Conservation (phyloP, 1,140 invertebrate genomes). For the Hydropsyche tenuis region DNA sequence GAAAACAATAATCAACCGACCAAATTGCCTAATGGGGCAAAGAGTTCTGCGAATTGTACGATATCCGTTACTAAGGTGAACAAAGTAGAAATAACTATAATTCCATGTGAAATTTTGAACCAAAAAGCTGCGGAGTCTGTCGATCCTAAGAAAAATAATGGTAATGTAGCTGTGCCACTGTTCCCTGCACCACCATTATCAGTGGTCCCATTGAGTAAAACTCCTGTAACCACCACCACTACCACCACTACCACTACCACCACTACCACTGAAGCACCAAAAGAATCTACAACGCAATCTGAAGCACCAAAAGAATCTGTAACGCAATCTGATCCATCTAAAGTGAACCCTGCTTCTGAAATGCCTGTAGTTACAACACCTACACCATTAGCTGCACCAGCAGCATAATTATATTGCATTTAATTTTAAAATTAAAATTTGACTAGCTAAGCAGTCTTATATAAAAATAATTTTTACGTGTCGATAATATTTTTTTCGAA, state of each 20-base stretch:
- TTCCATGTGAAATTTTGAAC: constrained; percentile 41
- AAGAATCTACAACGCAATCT: background rate
- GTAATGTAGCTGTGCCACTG: background rate
- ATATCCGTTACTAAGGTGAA: constrained; percentile 32
- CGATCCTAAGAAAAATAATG: background rate
- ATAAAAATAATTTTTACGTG: no score
- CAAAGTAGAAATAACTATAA: constrained; percentile 31
- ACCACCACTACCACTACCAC: constrained; percentile 1
- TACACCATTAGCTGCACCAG: no score
- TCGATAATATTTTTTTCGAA: no score
- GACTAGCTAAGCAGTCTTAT: no score
- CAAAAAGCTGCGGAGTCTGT: constrained; percentile 3
- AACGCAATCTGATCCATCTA: no score
- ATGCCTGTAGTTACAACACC: no score
- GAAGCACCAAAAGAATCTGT: background rate
- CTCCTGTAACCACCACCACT: background rate
- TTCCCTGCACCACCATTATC: constrained; percentile 29
- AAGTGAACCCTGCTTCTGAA: no score
- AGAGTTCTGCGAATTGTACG: constrained; percentile 28
- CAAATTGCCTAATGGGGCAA: constrained; percentile 14
- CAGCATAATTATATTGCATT: no score
- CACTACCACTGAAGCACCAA: background rate
- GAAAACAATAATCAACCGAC: background rate
- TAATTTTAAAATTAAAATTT: no score
- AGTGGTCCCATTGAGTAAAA: constrained; percentile 25